Evolutionary conservation across 2,797 vertebrate genomes (phyloP), one percentile per base, ranked within the genome.

Genomic region (Apodemus agrarius): DNA sequence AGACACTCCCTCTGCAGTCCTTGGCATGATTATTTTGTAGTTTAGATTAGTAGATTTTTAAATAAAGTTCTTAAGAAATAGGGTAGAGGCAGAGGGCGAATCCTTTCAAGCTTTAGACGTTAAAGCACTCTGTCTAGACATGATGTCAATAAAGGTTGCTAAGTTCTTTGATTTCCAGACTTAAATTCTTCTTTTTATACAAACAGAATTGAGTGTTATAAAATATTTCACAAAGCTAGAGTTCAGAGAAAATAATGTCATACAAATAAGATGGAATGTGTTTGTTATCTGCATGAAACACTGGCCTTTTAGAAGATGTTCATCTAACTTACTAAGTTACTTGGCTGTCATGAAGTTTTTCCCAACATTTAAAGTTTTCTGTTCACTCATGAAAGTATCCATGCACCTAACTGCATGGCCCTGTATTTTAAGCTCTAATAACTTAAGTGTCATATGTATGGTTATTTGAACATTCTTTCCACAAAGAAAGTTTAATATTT

Each of bases 131-230:
- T 86, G 63, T 89, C 91, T 92, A 96, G 61, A 61, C 49, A 91
- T 7, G 57, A 52, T 80, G 65, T 82, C 82, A 96, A 91, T 91
- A 95, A 89, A 92, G 34, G 34, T 85, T 90, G 89, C 81, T 63
- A 65, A 84, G 24, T 69, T 90, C 81, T 90, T 96, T 90, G n/a
- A 79, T 95, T 95, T 93, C 96, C 29, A 82, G 95, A 95, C 79
- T 69, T 17, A 97, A 95, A 88, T 67, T 52, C 29, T 85, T 79
- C 43, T 91, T 54, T 89, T 65, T 54, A 91, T 67, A 92, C 13
- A 94, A 95, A 90, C n/a, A 80, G 24, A 43, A 9, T 76, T 57
- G 43, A 74, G 40, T 81, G 4, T 37, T 87, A 87, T 49, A 78
- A 90, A 90, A 90, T 88, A 85, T 75, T 93, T 86, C 83, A 69